Conservation (phyloP, 2,797 vertebrate genomes). For the Loriculus beryllinus region DNA sequence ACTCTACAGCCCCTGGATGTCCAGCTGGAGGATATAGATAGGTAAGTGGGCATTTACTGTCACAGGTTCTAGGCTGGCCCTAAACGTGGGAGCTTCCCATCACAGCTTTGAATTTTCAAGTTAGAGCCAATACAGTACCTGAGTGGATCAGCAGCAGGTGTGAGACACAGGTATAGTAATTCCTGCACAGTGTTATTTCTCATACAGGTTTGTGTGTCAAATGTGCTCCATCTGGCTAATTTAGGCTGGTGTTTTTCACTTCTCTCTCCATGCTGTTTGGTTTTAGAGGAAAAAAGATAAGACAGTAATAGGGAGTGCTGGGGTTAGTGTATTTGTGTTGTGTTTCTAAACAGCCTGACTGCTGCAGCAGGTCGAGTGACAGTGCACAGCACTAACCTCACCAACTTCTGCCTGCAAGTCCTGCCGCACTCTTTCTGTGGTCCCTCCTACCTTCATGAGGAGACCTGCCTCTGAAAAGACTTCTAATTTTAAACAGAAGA, state of each 20-base stretch:
- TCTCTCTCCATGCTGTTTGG: neutral
- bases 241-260: conserved; percentile 22
- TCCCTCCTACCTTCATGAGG: neutral
- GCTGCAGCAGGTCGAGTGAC: neutral
- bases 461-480: neutral
- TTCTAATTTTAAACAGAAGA: neutral
- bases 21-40: neutral
- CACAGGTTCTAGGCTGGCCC: neutral
- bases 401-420: neutral
- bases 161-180: neutral
- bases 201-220: neutral
- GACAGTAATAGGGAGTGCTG: neutral
- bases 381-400: neutral
- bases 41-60: neutral
- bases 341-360: neutral
- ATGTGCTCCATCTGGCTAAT: conserved; percentile 4
- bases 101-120: neutral
- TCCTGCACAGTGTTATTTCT: neutral
- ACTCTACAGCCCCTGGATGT: neutral
- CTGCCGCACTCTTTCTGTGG: neutral
- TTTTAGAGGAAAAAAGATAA: conserved; percentile 9
- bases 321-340: neutral
- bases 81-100: neutral
- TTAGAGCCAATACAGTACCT: neutral
- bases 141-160: neutral